phyloP scores from a whole-genome alignment of 2,888 invertebrate species.

The Carcina quercana region DNA sequence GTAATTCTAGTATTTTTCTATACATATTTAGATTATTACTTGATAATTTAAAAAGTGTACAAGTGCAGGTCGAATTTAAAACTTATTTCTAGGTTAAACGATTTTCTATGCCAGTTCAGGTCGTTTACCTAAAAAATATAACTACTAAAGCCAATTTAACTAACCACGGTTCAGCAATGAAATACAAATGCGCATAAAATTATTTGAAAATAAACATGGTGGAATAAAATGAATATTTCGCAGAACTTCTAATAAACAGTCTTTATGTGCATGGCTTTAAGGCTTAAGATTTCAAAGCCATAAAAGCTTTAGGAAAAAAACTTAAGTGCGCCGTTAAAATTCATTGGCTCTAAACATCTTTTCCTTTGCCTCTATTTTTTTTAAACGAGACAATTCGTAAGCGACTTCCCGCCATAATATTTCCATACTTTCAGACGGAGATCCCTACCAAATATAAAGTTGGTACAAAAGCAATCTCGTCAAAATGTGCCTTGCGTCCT shows the following conservation, averaged over 20 bases:
- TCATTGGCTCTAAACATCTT: conserved; percentile 52
- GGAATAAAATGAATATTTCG: conserved; percentile 32
- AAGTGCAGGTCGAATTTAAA: too few species aligned
- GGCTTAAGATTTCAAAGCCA: too few species aligned
- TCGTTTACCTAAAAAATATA: neutral
- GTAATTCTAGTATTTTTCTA: too few species aligned
- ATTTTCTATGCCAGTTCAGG: too few species aligned
- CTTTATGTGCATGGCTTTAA: too few species aligned
- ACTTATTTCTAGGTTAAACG: too few species aligned
- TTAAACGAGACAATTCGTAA: conserved; percentile 62
- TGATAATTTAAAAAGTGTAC: too few species aligned
- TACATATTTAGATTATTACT: too few species aligned
- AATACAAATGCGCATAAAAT: conserved; percentile 27
- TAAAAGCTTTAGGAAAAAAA: conserved; percentile 29
- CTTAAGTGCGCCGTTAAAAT: conserved; percentile 50
- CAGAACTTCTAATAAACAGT: too few species aligned
- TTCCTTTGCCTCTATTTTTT: conserved; percentile 39
- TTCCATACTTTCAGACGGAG: conserved; percentile 46
- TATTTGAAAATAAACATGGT: conserved; percentile 23
- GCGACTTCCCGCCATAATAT: conserved; percentile 61
- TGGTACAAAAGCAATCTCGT: neutral
- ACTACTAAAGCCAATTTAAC: conserved; percentile 14
- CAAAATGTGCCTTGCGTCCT: neutral
- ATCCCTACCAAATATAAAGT: neutral
- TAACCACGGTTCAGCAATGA: conserved; percentile 13